Evolutionary conservation across 2,888 invertebrate genomes (phyloP).

Genomic region (Aelia acuminata): DNA sequence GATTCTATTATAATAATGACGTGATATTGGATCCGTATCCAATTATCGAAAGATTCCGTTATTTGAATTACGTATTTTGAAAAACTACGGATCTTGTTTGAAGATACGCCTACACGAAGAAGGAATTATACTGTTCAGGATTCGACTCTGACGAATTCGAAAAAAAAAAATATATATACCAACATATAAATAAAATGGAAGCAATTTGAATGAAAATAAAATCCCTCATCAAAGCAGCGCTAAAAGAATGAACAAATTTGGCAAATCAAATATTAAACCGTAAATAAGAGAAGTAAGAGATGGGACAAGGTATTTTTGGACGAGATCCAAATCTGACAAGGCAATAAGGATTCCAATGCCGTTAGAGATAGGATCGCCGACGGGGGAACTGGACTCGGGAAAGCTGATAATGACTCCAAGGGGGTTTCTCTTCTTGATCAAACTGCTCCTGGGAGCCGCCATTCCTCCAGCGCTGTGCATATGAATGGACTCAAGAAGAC

Average conservation of each 20-base stretch:
- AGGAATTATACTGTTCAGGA: background rate
- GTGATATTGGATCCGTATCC: too few species aligned
- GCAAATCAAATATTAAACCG: constrained; percentile 39
- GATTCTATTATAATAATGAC: background rate
- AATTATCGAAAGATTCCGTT: background rate
- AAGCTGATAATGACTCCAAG: background rate
- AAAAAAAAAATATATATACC: constrained; percentile 5
- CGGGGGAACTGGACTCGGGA: background rate
- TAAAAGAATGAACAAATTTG: constrained; percentile 44
- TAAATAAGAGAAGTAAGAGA: constrained; percentile 43
- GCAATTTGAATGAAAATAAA: constrained; percentile 20
- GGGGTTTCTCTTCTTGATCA: constrained; percentile 27
- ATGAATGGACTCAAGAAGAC: constrained; percentile 12
- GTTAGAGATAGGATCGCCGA: constrained; percentile 25
- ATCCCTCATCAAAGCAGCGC: constrained; percentile 42
- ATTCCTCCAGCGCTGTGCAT: constrained; percentile 24
- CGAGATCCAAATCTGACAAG: constrained; percentile 40
- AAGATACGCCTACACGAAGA: background rate
- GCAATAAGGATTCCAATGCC: constrained; percentile 33
- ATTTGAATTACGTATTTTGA: background rate
- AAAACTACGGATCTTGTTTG: background rate
- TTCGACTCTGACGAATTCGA: background rate
- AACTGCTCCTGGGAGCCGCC: constrained; percentile 10
- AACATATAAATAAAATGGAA: background rate
- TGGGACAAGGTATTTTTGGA: constrained; percentile 34